Evolutionary conservation across 2,797 vertebrate species (phyloP).

Genomic region (Microhierax caerulescens): DNA sequence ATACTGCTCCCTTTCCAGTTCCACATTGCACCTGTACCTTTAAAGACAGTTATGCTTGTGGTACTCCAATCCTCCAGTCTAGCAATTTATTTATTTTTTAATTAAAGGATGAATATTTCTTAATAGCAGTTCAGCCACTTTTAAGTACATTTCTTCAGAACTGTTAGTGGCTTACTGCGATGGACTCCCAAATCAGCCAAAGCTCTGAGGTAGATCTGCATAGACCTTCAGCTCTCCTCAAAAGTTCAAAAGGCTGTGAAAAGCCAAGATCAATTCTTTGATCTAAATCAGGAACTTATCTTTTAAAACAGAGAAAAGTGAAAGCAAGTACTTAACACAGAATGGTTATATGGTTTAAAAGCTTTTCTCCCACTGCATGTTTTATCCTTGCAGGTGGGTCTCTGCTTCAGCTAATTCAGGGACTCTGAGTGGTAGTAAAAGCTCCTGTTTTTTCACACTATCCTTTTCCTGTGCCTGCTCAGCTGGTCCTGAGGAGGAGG

Average conservation of each 20-base stretch:
- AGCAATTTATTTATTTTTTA: background rate
- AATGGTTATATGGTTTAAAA: background rate
- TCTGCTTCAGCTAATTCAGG: background rate
- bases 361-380: background rate
- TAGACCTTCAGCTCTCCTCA: background rate
- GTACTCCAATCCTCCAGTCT: background rate
- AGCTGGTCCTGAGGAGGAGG: background rate
- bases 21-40: background rate
- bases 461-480: background rate
- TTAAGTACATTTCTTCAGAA: background rate
- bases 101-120: background rate
- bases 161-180: background rate
- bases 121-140: background rate
- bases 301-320: background rate
- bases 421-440: background rate
- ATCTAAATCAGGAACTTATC: background rate
- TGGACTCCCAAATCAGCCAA: background rate
- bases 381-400: background rate
- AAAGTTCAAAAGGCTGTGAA: background rate
- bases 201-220: background rate
- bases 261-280: background rate
- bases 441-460: background rate
- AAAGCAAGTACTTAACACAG: background rate
- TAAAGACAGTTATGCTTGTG: background rate
- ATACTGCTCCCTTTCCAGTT: background rate